Evolutionary conservation across 2,888 invertebrate species (phyloP).

Genomic region (Oscheius sp.): DNA sequence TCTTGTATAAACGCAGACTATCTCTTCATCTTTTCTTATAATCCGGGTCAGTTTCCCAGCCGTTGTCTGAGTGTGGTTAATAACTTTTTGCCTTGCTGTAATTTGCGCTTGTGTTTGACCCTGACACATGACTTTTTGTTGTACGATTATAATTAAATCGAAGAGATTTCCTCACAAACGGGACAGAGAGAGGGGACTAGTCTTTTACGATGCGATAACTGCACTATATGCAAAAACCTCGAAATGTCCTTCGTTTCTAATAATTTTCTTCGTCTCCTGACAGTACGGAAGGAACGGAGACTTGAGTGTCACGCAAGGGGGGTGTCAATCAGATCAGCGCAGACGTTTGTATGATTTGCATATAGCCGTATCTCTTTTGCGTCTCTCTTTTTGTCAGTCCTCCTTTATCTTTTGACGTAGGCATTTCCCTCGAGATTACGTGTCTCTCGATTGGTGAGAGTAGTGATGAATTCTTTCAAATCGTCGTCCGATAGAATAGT

Average conservation of each 20-base stretch:
- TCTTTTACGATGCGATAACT: conserved; percentile 25
- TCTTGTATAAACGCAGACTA: not conserved
- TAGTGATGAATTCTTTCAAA: not conserved
- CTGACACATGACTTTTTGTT: conserved; percentile 16
- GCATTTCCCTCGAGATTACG: not conserved
- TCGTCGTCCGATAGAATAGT: too few species aligned
- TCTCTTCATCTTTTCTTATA: not conserved
- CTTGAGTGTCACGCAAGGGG: conserved; percentile 20
- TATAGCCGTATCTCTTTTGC: not conserved
- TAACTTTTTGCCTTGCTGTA: not conserved
- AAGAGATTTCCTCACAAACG: not conserved
- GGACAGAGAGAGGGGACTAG: conserved; percentile 20
- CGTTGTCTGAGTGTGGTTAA: not conserved
- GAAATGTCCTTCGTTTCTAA: not conserved
- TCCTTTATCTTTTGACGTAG: not conserved
- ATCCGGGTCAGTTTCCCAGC: not conserved
- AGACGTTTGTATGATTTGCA: not conserved
- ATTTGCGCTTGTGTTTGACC: conserved; percentile 13
- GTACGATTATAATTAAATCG: conserved; percentile 9
- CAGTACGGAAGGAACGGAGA: not conserved
- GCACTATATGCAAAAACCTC: not conserved
- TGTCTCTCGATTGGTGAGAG: not conserved
- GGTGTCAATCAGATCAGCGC: conserved; percentile 23
- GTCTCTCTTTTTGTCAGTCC: not conserved
- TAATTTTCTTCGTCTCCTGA: too few species aligned